phyloP scores from a whole-genome alignment of 1,140 invertebrate genomes.

The Penaeus indicus region DNA sequence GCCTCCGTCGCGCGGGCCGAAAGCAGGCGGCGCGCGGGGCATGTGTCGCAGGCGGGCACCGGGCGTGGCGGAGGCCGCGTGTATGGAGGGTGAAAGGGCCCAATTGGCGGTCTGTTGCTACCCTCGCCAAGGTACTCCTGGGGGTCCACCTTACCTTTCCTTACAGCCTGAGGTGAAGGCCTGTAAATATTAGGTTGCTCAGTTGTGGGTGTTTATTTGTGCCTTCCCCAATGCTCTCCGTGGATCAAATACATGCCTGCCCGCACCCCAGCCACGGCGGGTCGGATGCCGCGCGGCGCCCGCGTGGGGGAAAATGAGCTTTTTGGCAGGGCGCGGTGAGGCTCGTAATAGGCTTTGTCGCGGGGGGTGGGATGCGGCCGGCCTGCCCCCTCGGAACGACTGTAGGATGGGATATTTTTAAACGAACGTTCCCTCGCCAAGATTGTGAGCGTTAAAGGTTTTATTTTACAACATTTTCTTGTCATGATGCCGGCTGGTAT shows the following conservation, averaged over 20 bases:
- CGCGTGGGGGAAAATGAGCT: slow-evolving; percentile 31
- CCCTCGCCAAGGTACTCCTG: no score
- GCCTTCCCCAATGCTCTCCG: slow-evolving; percentile 40
- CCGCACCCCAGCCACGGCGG: background rate
- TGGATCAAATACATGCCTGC: slow-evolving; percentile 37
- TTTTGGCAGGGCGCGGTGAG: slow-evolving; percentile 33
- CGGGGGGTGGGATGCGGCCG: slow-evolving; percentile 28
- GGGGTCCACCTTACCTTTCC: slow-evolving; percentile 4
- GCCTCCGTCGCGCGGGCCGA: no score
- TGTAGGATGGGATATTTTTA: slow-evolving; percentile 39
- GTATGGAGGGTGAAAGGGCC: slow-evolving; percentile 4
- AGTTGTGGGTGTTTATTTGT: slow-evolving; percentile 43
- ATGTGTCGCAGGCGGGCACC: background rate
- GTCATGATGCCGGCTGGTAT: slow-evolving; percentile 43
- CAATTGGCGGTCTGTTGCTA: background rate
- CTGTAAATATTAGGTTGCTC: slow-evolving; percentile 41
- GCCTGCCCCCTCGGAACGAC: slow-evolving; percentile 4
- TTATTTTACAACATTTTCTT: slow-evolving; percentile 48
- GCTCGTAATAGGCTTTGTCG: slow-evolving; percentile 17
- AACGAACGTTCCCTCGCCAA: slow-evolving; percentile 40
- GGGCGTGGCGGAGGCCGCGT: background rate
- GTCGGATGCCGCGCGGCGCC: slow-evolving; percentile 1
- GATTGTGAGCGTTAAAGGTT: slow-evolving; percentile 42
- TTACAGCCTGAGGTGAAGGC: slow-evolving; percentile 19
- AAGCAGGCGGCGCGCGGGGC: no score